phyloP scores from a whole-genome alignment of 1,140 invertebrate genomes.

The Brachionus manjavacas region DNA sequence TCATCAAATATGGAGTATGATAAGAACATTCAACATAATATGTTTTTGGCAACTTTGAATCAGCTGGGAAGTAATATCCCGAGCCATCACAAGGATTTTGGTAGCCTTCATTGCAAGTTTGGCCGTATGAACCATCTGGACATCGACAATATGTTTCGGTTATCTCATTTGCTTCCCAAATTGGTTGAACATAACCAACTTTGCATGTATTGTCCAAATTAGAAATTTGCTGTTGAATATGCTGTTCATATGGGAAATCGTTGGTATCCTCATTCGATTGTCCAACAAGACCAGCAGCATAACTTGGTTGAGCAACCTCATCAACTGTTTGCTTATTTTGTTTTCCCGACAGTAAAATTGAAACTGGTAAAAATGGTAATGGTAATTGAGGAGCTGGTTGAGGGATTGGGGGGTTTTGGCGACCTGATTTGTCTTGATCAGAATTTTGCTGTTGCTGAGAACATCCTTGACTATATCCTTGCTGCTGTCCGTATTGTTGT shows the following conservation, averaged over 20 bases:
- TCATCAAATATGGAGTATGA: slow-evolving; percentile 29
- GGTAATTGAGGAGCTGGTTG: not conserved
- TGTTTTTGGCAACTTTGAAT: slow-evolving; percentile 5
- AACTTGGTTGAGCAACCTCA: not conserved
- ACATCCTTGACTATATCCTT: not conserved
- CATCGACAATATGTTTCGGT: slow-evolving; percentile 39
- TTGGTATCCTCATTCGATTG: not conserved
- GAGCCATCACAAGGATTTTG: not conserved
- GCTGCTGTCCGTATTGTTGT: not conserved
- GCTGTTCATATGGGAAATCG: not conserved
- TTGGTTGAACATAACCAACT: slow-evolving; percentile 17
- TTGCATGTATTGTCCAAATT: slow-evolving; percentile 4
- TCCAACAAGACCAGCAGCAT: not conserved
- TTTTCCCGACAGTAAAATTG: slow-evolving; percentile 15
- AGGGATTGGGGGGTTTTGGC: not conserved
- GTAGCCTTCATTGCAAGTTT: not conserved
- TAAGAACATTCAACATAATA: slow-evolving; percentile 39
- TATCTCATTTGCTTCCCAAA: slow-evolving; percentile 26
- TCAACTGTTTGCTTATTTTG: not conserved
- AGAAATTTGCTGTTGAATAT: not conserved
- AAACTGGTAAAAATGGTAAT: slow-evolving; percentile 7
- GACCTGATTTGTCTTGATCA: not conserved
- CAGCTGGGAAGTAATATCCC: slow-evolving; percentile 9
- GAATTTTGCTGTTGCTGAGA: not conserved
- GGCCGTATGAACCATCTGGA: not conserved